These are phyloP conservation scores for Noctilio leporinus DNA, from an alignment of 2,113 vertebrate genomes.

Conservation along the genomic window DNA sequence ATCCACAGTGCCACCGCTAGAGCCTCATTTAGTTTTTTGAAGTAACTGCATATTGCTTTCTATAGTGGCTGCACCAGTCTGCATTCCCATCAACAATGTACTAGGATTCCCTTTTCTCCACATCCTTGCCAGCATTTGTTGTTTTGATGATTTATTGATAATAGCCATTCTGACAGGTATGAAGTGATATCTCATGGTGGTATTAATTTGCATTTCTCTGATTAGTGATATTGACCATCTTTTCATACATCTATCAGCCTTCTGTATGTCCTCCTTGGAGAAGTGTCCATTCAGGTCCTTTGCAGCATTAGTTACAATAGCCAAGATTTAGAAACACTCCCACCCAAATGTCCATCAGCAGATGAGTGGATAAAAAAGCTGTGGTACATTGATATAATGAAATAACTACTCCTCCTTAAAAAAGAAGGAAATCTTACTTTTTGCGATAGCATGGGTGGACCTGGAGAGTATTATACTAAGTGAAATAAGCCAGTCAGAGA, in stretches of 20 bases:
- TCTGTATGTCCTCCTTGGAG: background rate
- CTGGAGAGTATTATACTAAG: background rate
- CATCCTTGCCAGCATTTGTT: background rate
- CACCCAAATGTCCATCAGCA: background rate
- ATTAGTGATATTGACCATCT: background rate
- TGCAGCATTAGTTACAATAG: background rate
- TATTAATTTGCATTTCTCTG: background rate
- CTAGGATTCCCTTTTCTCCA: background rate
- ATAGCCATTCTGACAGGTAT: background rate
- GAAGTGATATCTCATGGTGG: background rate
- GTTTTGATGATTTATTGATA: background rate
- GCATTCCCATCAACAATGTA: background rate
- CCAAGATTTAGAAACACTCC: background rate
- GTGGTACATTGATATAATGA: background rate
- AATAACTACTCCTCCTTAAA: background rate
- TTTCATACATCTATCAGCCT: background rate
- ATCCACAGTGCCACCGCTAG: too few relatives aligned
- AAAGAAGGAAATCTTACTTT: background rate
- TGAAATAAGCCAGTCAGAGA: background rate
- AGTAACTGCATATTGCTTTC: background rate
- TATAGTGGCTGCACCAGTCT: background rate
- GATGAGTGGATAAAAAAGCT: background rate
- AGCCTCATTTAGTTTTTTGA: background rate
- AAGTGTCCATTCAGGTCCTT: background rate
- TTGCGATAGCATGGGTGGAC: background rate